Base-by-base conservation (phyloP, 2,888 invertebrate genomes). In the Dioctria linearis region DNA sequence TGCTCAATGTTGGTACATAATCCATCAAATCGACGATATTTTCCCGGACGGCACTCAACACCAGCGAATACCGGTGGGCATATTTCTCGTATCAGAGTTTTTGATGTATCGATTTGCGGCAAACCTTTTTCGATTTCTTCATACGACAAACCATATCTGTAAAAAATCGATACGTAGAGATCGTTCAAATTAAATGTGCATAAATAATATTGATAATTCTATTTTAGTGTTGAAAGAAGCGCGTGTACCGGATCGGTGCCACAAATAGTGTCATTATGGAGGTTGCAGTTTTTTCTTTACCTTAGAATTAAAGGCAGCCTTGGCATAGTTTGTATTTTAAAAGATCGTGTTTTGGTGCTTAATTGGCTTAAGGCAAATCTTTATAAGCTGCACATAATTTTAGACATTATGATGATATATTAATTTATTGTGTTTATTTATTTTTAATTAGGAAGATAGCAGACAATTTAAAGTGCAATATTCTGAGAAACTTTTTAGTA, bases 71-170 rank as follows among this genome's bases (percentile, higher is more conserved):
- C 96, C 0, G 96, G 95, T 0, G 97, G 97, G 85, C 97, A 97
- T 3, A 96, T 93, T 86, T 96, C 96, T 9, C 95, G 91, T 84
- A 97, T 94, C 54, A 95, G 90, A 0, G 97, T 96, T 86, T 95
- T 95, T 2, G 95, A 95, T 0, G 96, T 96, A 87, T 97, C 97
- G 86, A 97, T 95, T 83, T 95, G 90, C 0, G 96, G 97, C 39
- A 97, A 89, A 66, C 94, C 95, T 86, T 96, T 95, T 88, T 96
- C 95, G 79, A 97, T 94, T 87, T 96, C 96, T 86, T 96, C 95
- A 85, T 94, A 94, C 0, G 93, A 93, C 51, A 97, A 89, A 5
- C 95, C 95, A 86, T 96, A 97, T 80, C 96, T 97, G 87, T 4
- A 86, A 46, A 67, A 49, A 79, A 79, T 46, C 40, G 39, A 59